A percentile compares a stretch with the other conserved stretches of the same genome.
Evolutionary conservation across 2,113 vertebrate genomes (phyloP).

Genomic region (Cinclus mexicanus): DNA sequence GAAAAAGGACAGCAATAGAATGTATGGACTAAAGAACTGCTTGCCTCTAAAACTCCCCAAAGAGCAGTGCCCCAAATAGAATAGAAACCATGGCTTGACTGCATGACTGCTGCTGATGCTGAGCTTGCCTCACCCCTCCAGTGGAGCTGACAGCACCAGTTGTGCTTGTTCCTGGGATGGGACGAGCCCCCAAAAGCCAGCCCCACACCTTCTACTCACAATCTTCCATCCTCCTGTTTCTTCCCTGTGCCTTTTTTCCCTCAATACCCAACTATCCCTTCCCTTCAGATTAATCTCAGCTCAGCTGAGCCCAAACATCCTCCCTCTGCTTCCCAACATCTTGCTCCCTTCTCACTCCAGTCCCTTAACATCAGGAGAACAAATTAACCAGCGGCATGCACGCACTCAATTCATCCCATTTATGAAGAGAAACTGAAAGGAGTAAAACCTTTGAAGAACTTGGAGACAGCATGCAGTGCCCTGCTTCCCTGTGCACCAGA

Average conservation of each 20-base stretch:
- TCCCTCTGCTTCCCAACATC: background rate
- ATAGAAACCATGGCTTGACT: background rate
- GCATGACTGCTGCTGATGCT: background rate
- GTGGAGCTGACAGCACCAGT: background rate
- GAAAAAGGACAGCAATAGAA: background rate
- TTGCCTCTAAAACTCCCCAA: background rate
- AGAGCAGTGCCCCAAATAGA: background rate
- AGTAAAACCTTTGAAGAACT: background rate
- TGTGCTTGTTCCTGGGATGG: background rate
- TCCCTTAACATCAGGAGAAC: background rate
- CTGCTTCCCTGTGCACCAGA: background rate
- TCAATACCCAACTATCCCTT: background rate
- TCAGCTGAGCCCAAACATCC: background rate
- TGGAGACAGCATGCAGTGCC: background rate
- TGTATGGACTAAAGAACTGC: background rate
- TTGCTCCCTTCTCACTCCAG: background rate
- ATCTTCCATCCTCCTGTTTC: background rate
- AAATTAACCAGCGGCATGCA: background rate
- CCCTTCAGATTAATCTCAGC: background rate
- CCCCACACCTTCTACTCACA: background rate
- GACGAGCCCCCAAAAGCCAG: background rate
- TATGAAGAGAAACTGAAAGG: background rate
- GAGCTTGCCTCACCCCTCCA: background rate
- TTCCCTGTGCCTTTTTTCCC: background rate
- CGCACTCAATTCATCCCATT: background rate